These are phyloP conservation scores for Darevskia mixta DNA, from an alignment of 2,797 vertebrate species.

Conservation along the genomic window DNA sequence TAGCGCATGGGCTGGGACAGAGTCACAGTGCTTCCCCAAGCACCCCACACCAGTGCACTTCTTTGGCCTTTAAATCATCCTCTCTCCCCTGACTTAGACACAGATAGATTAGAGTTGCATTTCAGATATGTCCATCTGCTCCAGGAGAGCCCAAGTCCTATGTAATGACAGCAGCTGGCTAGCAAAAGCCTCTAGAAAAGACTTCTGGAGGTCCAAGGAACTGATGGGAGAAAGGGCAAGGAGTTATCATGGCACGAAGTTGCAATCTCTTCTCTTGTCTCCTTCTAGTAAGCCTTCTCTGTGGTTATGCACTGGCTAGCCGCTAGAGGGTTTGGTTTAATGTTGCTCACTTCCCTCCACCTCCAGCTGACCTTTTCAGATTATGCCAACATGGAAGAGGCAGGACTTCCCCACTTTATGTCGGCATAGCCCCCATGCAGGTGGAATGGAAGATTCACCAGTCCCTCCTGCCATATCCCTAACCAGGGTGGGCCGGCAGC, in stretches of 20 bases:
- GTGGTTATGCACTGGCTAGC: neutral
- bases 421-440: too few species aligned
- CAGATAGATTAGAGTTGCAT: neutral
- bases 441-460: neutral
- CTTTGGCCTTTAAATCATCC: neutral
- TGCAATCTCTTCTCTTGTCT: neutral
- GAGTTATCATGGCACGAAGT: neutral
- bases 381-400: neutral
- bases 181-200: neutral
- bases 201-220: neutral
- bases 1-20: too few species aligned
- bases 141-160: neutral
- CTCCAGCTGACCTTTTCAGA: neutral
- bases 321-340: neutral
- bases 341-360: neutral
- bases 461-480: neutral
- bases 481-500: neutral
- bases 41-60: neutral
- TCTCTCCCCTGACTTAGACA: accelerated
- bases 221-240: neutral
- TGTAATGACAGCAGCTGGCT: neutral
- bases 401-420: neutral
- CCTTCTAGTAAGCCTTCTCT: neutral
- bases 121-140: neutral
- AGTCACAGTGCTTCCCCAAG: too few species aligned